Evolutionary conservation across 2,113 vertebrate species (phyloP).

Genomic region (Silurus meridionalis): DNA sequence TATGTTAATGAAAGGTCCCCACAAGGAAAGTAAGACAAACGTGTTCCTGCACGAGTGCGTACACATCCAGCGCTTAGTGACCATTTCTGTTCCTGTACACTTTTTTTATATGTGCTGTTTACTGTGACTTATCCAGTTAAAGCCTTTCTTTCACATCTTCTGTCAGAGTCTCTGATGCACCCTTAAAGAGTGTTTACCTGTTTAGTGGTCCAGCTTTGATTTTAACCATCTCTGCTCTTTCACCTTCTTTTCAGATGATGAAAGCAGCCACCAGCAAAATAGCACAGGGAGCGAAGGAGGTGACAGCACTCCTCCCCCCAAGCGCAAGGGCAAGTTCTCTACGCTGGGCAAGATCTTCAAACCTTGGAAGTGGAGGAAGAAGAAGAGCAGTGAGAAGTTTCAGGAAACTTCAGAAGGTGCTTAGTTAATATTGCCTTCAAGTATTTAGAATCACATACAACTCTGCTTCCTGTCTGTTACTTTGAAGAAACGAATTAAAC

Average conservation of each 20-base stretch:
- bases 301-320: constrained; percentile 85
- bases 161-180: neutral
- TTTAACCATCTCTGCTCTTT: neutral
- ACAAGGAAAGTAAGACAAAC: neutral
- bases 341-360: constrained; percentile 97
- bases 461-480: neutral
- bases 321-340: constrained; percentile 96
- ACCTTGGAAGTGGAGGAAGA: constrained; percentile 99
- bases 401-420: constrained; percentile 95
- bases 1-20: neutral
- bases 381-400: constrained; percentile 97
- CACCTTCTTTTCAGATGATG: constrained; percentile 70
- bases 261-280: constrained; percentile 80
- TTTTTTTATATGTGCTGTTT: neutral
- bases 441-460: neutral
- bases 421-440: constrained; percentile 24
- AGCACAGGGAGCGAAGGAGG: constrained; percentile 80
- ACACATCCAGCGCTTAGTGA: neutral
- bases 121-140: constrained; percentile 2
- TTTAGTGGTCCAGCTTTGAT: neutral
- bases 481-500: neutral
- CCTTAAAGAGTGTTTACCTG: neutral
- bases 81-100: neutral
- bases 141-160: neutral
- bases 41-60: neutral